These are phyloP conservation scores for Pelochelys cantorii DNA, from an alignment of 2,797 vertebrate species.

Conservation along the genomic window DNA sequence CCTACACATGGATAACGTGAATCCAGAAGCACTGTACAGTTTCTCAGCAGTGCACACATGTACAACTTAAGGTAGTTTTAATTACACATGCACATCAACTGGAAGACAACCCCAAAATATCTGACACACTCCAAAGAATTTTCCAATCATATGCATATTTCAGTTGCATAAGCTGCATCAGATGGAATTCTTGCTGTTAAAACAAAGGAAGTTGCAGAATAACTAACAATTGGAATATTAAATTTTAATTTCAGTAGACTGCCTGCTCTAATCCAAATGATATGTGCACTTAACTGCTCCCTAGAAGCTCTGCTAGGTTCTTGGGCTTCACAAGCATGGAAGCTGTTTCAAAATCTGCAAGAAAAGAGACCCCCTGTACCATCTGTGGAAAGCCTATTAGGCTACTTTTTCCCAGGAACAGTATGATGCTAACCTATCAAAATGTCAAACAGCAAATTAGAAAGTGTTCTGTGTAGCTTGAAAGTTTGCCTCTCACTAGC, in stretches of 20 bases:
- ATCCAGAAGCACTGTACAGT: neutral
- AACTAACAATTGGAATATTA: neutral
- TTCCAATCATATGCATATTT: neutral
- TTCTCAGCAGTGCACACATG: fast-evolving
- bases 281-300: neutral
- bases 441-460: neutral
- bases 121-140: neutral
- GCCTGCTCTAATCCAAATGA: neutral
- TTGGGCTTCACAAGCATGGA: neutral
- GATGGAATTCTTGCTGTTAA: neutral
- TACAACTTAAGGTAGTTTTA: neutral
- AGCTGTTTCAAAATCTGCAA: neutral
- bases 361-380: neutral
- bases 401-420: neutral
- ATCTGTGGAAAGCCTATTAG: neutral
- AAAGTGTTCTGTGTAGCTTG: no score
- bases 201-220: neutral
- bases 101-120: neutral
- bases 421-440: neutral
- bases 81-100: neutral
- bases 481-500: neutral
- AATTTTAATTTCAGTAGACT: neutral
- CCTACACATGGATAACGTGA: neutral
- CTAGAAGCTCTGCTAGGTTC: neutral
- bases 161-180: neutral